Evolutionary conservation across 2,888 invertebrate genomes (phyloP), one percentile per base, ranked within the genome.

Genomic region (Isotomurus palustris): DNA sequence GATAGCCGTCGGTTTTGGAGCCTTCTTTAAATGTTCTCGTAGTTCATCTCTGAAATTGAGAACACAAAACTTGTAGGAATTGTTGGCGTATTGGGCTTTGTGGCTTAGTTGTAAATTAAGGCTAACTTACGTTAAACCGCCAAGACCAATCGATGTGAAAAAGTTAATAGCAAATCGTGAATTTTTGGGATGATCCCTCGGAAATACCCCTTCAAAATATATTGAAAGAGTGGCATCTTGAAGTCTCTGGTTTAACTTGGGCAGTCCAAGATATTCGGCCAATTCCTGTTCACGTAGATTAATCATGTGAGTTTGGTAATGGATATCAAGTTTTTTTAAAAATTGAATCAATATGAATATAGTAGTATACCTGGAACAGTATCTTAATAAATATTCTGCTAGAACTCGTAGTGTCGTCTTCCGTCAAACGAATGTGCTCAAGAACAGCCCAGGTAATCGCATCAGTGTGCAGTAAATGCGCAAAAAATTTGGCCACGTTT

Each of bases 321-420:
- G 14, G 8, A 32, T 32, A 32, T 10, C 32, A 32, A 35, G 36
- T 43, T 44, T 56, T 54, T 55, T 29, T 55, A 32, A 29, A 29
- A 49, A 2, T 21, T 24, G 32, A 32, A 12, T 6, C 5, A 41
- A 40, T 44, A 17, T 4, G n/a, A n/a, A n/a, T n/a, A n/a, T n/a
- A n/a, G n/a, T n/a, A n/a, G n/a, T n/a, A 29, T 58, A 66, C 66
- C 58, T 91, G 91, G 75, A 97, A 97, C 35, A 99, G 78, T 66
- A 95, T 95, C 78, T 99, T 99, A 56, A 99, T 91, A 74, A 96
- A 99, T 72, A 99, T 94, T 68, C 99, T 82, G 74, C 94, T 93
- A 0, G 96, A 94, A 67, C 95, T 95, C 0, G 95, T 95, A 0
- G 99, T 97, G 69, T 97, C 96, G 59, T 96, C 92, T 76, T 99